Percentiles rank a stretch among this genome's conserved stretches.
These are phyloP conservation scores for Styela clava DNA, from an alignment of 23 tunicate species.

Conservation along the genomic window DNA sequence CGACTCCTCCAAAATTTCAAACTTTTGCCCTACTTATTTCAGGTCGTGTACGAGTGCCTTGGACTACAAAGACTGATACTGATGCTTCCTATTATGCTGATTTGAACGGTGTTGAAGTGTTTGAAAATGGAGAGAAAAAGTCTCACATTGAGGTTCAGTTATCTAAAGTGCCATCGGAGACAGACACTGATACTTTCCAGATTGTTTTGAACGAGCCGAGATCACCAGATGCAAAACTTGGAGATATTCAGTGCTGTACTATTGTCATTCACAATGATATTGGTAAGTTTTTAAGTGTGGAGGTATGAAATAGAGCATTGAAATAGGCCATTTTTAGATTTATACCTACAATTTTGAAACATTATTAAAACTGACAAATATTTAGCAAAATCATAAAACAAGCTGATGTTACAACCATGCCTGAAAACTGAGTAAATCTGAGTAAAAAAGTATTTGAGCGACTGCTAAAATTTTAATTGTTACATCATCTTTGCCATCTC, in stretches of 20 bases:
- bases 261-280: conserved; percentile 75
- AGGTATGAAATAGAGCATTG: no score
- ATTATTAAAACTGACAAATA: no score
- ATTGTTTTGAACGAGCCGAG: conserved; percentile 53
- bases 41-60: conserved; percentile 88
- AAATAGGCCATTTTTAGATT: no score
- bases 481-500: no score
- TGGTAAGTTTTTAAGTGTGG: conserved; percentile 41
- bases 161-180: conserved; percentile 61
- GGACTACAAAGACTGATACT: conserved; percentile 46
- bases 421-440: no score
- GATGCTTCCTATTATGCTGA: conserved; percentile 42
- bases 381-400: no score
- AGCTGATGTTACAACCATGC: no score
- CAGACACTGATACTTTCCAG: conserved; percentile 36
- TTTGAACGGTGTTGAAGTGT: conserved; percentile 80
- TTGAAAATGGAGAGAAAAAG: conserved; percentile 72
- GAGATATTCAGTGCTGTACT: conserved; percentile 46
- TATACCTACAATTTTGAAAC: no score
- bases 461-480: no score
- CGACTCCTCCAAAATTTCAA: no score
- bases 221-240: conserved; percentile 49
- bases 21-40: neutral
- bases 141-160: conserved; percentile 71
- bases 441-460: no score